A percentile compares a stretch with the other conserved stretches of the same genome.
Evolutionary conservation across 2,797 vertebrate genomes (phyloP).

Genomic region (Lagorchestes hirsutus): DNA sequence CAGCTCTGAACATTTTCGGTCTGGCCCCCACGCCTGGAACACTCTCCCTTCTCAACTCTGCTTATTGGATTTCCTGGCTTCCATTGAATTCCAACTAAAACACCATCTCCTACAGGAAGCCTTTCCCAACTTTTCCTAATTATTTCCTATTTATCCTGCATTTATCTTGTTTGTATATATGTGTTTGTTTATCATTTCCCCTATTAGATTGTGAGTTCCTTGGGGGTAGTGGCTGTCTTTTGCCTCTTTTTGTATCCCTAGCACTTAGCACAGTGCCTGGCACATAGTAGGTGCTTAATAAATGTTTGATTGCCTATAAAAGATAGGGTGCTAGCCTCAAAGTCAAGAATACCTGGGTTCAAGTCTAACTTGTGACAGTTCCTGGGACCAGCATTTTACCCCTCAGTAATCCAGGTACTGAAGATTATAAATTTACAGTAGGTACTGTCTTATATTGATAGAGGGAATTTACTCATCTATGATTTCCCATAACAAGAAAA

Average conservation of each 20-base stretch:
- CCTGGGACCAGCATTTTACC: background rate
- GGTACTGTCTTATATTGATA: background rate
- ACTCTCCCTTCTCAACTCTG: background rate
- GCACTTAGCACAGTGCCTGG: background rate
- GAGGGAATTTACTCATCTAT: background rate
- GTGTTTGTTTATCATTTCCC: background rate
- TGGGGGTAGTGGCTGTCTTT: background rate
- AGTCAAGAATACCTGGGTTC: background rate
- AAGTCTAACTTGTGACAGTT: background rate
- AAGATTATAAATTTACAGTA: background rate
- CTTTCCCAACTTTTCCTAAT: background rate
- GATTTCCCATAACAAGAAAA: background rate
- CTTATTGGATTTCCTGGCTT: background rate
- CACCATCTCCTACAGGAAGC: background rate
- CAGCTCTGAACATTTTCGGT: background rate
- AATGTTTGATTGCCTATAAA: background rate
- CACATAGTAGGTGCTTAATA: background rate
- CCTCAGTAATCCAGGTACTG: background rate
- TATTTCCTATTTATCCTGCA: background rate
- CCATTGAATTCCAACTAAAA: background rate
- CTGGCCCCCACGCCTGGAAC: background rate
- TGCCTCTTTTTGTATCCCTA: background rate
- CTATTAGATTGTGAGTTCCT: background rate
- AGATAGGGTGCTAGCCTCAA: background rate
- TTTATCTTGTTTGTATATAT: background rate